These are phyloP conservation scores for Cataglyphis livida DNA, from an alignment of 2,888 invertebrate genomes.

Conservation along the genomic window DNA sequence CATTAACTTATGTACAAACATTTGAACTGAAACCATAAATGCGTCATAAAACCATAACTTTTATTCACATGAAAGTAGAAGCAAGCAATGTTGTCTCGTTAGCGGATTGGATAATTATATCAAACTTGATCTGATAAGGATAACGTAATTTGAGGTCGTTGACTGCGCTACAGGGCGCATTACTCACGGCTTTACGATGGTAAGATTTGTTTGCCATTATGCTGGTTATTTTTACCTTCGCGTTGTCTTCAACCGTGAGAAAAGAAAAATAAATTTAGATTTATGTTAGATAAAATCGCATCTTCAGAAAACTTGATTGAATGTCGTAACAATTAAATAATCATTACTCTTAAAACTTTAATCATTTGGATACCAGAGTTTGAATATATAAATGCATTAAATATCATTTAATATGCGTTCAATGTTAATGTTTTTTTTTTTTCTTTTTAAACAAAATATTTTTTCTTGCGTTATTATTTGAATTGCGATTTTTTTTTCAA, in stretches of 20 bases:
- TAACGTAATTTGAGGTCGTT: constrained; percentile 70
- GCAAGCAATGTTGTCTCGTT: constrained; percentile 63
- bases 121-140: constrained; percentile 68
- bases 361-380: neutral
- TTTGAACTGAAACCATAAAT: constrained; percentile 33
- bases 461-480: neutral
- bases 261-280: constrained; percentile 20
- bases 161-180: constrained; percentile 41
- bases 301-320: neutral
- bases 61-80: constrained; percentile 54
- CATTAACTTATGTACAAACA: neutral
- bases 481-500: neutral
- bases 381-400: neutral
- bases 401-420: neutral
- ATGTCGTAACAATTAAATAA: constrained; percentile 36
- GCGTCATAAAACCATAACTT: neutral
- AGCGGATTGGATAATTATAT: constrained; percentile 72
- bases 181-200: constrained; percentile 59
- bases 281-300: constrained; percentile 8
- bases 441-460: neutral
- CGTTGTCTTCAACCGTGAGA: neutral
- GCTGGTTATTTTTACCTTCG: neutral
- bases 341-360: constrained; percentile 10
- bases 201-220: constrained; percentile 52
- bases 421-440: neutral